Evolutionary conservation across 2,888 invertebrate genomes (phyloP).

Genomic region (Alsophila aescularia): DNA sequence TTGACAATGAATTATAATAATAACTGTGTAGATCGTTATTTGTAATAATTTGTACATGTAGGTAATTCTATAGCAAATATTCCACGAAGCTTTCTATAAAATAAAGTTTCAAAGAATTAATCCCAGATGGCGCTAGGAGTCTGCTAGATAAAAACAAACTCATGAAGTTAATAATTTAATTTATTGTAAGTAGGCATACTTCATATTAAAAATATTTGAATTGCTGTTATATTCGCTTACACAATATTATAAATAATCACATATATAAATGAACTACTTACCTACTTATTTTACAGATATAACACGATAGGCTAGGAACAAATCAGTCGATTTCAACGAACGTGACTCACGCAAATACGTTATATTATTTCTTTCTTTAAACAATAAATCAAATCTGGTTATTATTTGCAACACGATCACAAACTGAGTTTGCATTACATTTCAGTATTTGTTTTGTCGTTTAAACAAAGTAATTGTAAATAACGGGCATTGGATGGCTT

Average conservation of each 20-base stretch:
- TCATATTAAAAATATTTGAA: not conserved
- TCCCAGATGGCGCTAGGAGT: constrained; percentile 33
- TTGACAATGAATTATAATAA: too few relatives aligned
- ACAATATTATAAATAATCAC: not conserved
- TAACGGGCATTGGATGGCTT: constrained; percentile 18
- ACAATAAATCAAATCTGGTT: constrained; percentile 18
- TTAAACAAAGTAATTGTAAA: constrained; percentile 22
- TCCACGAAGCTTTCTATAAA: not conserved
- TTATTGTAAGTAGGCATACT: too few relatives aligned
- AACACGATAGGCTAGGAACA: constrained; percentile 10
- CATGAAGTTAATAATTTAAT: not conserved
- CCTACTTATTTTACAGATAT: not conserved
- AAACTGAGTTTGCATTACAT: constrained; percentile 18
- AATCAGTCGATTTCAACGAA: constrained; percentile 7
- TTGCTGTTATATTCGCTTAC: not conserved
- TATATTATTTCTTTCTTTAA: constrained; percentile 17
- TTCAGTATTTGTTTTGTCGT: constrained; percentile 13
- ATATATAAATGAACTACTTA: not conserved
- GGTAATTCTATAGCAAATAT: too few relatives aligned
- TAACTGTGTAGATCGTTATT: too few relatives aligned
- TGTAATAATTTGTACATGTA: too few relatives aligned
- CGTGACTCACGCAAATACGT: constrained; percentile 30
- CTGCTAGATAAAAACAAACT: not conserved
- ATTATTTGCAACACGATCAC: constrained; percentile 12
- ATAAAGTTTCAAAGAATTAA: not conserved